phyloP scores from a whole-genome alignment of 2,888 invertebrate genomes.

The Muscina levida region DNA sequence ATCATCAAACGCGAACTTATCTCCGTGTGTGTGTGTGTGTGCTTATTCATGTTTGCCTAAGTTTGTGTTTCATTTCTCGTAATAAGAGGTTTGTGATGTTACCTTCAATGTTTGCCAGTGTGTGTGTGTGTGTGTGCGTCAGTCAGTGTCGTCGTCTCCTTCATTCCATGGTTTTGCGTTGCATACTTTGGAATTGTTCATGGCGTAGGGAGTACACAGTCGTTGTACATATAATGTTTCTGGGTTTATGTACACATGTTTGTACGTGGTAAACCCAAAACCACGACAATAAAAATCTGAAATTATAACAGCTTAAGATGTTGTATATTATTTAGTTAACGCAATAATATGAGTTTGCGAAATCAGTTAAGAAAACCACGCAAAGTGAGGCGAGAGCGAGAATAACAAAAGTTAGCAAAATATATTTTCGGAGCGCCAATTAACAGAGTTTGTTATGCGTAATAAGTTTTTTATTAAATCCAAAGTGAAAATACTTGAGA shows the following conservation, averaged over 20 bases:
- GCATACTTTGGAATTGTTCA: neutral
- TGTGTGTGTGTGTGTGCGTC: neutral
- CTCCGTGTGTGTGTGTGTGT: neutral
- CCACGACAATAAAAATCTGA: constrained; percentile 43
- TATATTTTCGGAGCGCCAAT: too few species aligned
- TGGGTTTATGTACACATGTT: neutral
- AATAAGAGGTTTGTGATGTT: constrained; percentile 48
- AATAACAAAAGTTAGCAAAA: too few species aligned
- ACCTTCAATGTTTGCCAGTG: constrained; percentile 37
- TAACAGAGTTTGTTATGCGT: neutral
- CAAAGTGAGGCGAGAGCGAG: neutral
- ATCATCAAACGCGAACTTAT: too few species aligned
- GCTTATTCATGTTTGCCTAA: too few species aligned
- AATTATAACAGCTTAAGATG: constrained; percentile 50
- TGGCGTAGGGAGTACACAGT: neutral
- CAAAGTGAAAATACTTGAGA: too few species aligned
- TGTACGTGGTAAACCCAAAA: constrained; percentile 41
- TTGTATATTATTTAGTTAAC: constrained; percentile 45
- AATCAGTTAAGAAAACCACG: constrained; percentile 18
- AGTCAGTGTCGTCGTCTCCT: neutral
- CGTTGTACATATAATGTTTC: neutral
- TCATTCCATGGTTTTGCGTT: constrained; percentile 1
- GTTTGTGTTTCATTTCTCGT: constrained; percentile 37
- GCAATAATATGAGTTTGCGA: constrained; percentile 39
- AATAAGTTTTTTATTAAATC: too few species aligned